Base-by-base conservation (phyloP, 2,113 vertebrate genomes). In the Eubucco bourcierii region DNA sequence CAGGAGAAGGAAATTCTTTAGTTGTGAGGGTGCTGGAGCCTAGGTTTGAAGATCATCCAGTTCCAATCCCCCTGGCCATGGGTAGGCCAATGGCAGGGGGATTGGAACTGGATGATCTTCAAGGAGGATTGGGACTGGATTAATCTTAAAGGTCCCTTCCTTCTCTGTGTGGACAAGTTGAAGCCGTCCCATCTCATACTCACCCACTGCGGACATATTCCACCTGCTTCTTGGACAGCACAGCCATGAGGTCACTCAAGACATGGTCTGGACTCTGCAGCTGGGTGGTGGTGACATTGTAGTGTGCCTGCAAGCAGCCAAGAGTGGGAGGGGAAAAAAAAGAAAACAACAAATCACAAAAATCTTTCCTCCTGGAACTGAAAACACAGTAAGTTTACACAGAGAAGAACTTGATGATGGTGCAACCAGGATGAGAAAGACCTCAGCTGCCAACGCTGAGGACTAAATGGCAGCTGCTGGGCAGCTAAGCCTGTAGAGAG, bases 141-240 rank as follows among this genome's bases (percentile, higher is more conserved):
- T 44, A 21, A 50, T 23, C 47, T 50, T 23, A 21, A 50, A 50
- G 47, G 47, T 50, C 47, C 21, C 47, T 50, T 23, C 21, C 21
- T 20, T 21, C 47, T 24, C 21, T 50, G 47, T 50, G 47, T 50
- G 47, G 47, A 23, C 21, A 23, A n/a, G 7, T 9, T 61, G n/a
- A 78, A 91, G 18, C 28, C 2, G 10, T 10, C 8, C 11, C 24
- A 67, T 33, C n/a, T 56, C 29, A 41, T 46, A 94, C 98, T 98
- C 96, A 99, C 99, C 99, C 99, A 76, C 99, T 99, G 87, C 99
- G 99, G 74, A 98, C 96, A 75, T 98, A 99, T 80, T 99, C 98
- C 3, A 99, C 98, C 1, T 98, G 98, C 93, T 99, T 99, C 96
- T 97, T 94, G 2, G 98, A 98, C 82, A 99, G 97, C 89, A 98